Evolutionary conservation across 2,888 invertebrate genomes (phyloP).

Genomic region (Andrena minutula): DNA sequence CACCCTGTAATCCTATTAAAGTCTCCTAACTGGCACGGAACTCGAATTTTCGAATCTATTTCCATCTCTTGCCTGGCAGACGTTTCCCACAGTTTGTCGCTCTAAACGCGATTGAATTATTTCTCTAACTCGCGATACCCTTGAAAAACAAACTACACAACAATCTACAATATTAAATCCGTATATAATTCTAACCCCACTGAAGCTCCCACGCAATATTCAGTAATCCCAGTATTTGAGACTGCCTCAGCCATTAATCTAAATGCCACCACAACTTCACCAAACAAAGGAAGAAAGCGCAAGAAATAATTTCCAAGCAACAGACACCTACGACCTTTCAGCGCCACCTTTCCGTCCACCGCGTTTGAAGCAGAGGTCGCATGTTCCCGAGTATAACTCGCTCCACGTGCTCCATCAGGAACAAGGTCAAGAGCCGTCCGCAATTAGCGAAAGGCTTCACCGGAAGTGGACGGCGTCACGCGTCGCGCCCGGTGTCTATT

Average conservation of each 20-base stretch:
- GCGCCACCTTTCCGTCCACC: not conserved
- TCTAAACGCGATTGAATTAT: constrained; percentile 40
- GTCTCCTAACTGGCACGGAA: constrained; percentile 69
- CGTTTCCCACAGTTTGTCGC: constrained; percentile 34
- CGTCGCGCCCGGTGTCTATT: constrained; percentile 25
- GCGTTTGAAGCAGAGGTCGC: not conserved
- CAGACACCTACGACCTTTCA: constrained; percentile 1
- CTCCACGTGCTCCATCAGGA: constrained; percentile 15
- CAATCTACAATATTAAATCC: too few species aligned
- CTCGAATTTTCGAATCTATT: constrained; percentile 56
- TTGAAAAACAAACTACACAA: too few species aligned
- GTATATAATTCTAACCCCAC: too few species aligned
- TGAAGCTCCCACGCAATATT: too few species aligned
- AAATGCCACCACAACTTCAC: not conserved
- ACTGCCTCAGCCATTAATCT: too few species aligned
- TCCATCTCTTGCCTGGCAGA: constrained; percentile 46
- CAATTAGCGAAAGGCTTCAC: constrained; percentile 45
- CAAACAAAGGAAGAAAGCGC: not conserved
- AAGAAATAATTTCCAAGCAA: not conserved
- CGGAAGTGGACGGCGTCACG: constrained; percentile 44
- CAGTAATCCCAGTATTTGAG: too few species aligned
- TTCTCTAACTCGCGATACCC: not conserved
- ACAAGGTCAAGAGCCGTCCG: constrained; percentile 48
- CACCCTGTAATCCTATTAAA: constrained; percentile 72
- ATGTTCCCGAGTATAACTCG: constrained; percentile 7